Evolutionary conservation across 1,140 invertebrate genomes (phyloP), one percentile per base, ranked within the genome.

Genomic region (Drosophila varians): DNA sequence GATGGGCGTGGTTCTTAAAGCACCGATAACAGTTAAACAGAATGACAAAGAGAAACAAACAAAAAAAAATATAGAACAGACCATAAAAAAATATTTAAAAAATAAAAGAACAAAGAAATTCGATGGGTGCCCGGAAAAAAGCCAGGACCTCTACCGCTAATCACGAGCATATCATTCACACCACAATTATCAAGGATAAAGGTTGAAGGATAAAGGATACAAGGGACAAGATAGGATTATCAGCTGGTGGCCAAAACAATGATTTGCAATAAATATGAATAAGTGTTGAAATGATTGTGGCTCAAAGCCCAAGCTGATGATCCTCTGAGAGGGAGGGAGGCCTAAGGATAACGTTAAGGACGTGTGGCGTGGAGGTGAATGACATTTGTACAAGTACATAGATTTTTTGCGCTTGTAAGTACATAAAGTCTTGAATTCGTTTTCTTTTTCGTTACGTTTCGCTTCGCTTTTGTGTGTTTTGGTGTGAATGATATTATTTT

Each of bases 401-500:
- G 31, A 34, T 46, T 26, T 28, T 48, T 52, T 52, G 42, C 34
- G 34, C 31, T 43, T 43, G 58, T 83, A 83, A 83, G 78, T 83
- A 83, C 78, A 75, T 62, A 42, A 74, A 75, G 62, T 77, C 51
- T 64, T 76, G 54, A 42, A 40, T 68, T 55, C 16, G n/a, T 21
- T 16, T 28, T 48, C 16, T 56, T 53, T 36, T 31, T 49, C 21
- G 31, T 53, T 47, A 52, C 31, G 46, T 36, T 55, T 45, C 51
- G 47, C 31, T 66, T 66, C 16, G 48, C 4, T 34, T 34, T 12
- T 34, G 43, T 42, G n/a, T 23, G 56, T 64, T 76, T 79, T 62
- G 80, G 80, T 79, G 80, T 84, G 75, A 76, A 79, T 84, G 79
- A 68, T 66, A 73, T 76, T 80, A 5, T 38, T 34, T 38, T 12